Evolutionary conservation across 2,888 invertebrate species (phyloP).

Genomic region (Tetropium fuscum): DNA sequence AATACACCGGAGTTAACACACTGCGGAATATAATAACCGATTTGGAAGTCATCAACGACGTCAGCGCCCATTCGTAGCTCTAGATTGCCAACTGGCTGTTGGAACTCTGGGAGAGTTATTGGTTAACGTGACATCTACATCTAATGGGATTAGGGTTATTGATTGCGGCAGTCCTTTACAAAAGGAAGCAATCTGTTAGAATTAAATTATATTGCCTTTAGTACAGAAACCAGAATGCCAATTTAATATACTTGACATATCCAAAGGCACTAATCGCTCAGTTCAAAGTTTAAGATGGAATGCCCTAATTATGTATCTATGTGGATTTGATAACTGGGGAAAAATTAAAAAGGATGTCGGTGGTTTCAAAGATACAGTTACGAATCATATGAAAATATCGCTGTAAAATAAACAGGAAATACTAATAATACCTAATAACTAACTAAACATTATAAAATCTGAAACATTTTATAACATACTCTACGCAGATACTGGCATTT

Average conservation of each 20-base stretch:
- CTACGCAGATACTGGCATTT: too few species aligned
- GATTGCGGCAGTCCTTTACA: slow-evolving; percentile 49
- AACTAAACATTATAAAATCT: too few species aligned
- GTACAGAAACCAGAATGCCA: slow-evolving; percentile 35
- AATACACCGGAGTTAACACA: slow-evolving; percentile 32
- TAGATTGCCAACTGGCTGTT: slow-evolving; percentile 46
- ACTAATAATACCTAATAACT: too few species aligned
- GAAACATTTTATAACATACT: too few species aligned
- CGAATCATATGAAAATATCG: too few species aligned
- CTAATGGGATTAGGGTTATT: slow-evolving; percentile 57
- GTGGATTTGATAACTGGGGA: too few species aligned
- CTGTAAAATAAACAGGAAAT: too few species aligned
- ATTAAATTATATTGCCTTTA: slow-evolving; percentile 48
- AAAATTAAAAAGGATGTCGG: too few species aligned
- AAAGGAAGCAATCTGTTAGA: slow-evolving; percentile 52
- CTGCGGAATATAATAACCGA: slow-evolving; percentile 45
- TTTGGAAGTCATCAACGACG: slow-evolving; percentile 55
- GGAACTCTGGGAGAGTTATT: slow-evolving; percentile 46
- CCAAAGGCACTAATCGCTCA: slow-evolving; percentile 36
- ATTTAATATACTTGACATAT: slow-evolving; percentile 40
- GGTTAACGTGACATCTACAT: slow-evolving; percentile 55
- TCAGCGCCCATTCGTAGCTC: slow-evolving; percentile 32
- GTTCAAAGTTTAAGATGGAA: slow-evolving; percentile 32
- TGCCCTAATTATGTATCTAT: slow-evolving; percentile 34
- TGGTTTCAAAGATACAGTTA: too few species aligned